Base-by-base conservation (phyloP, 2,113 vertebrate genomes). In the Engystomops pustulosus region DNA sequence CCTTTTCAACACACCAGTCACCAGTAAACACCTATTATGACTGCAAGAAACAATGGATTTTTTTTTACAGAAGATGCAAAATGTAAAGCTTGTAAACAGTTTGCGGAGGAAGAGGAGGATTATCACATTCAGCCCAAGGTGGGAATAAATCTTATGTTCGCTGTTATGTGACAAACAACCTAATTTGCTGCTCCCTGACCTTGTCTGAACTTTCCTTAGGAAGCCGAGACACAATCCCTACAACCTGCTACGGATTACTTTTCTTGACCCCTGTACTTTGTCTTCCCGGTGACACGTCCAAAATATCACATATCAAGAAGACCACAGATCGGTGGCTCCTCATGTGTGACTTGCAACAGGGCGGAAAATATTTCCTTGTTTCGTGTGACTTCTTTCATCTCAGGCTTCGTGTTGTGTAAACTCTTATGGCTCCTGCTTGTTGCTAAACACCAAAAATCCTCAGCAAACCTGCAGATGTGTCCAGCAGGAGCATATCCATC, bases 331-430 rank as follows among this genome's bases (percentile, higher is more conserved):
- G 25, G 4, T 44, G 68, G 14, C n/a, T 23, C 12, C 38, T 72
- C 69, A 72, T 45, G 69, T 72, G 69, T 45, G 41, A 72, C 41
- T 27, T 44, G 69, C 69, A 47, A 7, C 23, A 3, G 3, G 38
- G 23, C 69, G 27, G 41, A 44, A 71, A 72, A 72, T 72, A 44
- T 44, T 44, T 44, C 68, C 68, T 30, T n/a, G 36, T 45, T 70
- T 44, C 5, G n/a, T 27, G 27, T 14, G 36, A 27, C 69, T 45
- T 72, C 69, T 44, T 45, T 47, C 41, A 72, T 47, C 69, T 18
- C 30, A 30, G 15, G 18, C 65, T 72, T 72, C 34, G 25, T 72
- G 69, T 72, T 72, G 38, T 72, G 69, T 72, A 72, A 72, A 72
- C 69, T 44, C 41, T 72, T 41, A 44, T 23, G 27, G 23, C 69